These are phyloP conservation scores for Larimichthys polyactis DNA, from an alignment of 2,113 vertebrate species.

Conservation along the genomic window DNA sequence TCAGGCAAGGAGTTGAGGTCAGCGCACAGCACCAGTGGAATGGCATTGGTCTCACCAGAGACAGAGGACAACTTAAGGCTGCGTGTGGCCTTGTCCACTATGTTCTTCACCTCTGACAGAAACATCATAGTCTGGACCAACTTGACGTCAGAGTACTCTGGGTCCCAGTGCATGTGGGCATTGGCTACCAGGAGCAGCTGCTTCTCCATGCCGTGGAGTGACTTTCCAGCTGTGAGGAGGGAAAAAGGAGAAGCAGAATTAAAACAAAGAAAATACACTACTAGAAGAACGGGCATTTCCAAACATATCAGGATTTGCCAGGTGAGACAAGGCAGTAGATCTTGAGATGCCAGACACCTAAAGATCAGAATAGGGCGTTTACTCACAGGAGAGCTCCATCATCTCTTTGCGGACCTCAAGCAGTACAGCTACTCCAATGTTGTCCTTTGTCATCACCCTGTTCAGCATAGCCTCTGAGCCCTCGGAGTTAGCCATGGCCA, in stretches of 20 bases:
- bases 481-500: constrained; percentile 98
- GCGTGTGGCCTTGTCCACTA: constrained; percentile 97
- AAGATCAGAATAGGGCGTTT: not conserved
- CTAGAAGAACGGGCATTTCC: too few relatives aligned
- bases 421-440: constrained; percentile 96
- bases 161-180: constrained; percentile 99
- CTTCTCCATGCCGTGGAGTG: constrained; percentile 93
- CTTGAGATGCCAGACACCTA: not conserved
- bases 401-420: constrained; percentile 95
- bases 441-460: constrained; percentile 99
- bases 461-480: constrained; percentile 98
- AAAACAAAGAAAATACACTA: not conserved
- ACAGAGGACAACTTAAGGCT: constrained; percentile 90
- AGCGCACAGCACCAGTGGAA: constrained; percentile 96
- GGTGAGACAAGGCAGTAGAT: not conserved
- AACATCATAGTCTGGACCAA: constrained; percentile 99
- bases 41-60: constrained; percentile 92
- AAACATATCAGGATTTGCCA: not conserved
- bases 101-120: constrained; percentile 97
- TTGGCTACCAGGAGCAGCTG: constrained; percentile 97
- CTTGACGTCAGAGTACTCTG: constrained; percentile 98
- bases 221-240: constrained; percentile 88
- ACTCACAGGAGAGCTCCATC: constrained; percentile 95
- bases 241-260: not conserved
- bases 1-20: constrained; percentile 98